phyloP scores from a whole-genome alignment of 2,797 vertebrate species.

The Varecia variegata region DNA sequence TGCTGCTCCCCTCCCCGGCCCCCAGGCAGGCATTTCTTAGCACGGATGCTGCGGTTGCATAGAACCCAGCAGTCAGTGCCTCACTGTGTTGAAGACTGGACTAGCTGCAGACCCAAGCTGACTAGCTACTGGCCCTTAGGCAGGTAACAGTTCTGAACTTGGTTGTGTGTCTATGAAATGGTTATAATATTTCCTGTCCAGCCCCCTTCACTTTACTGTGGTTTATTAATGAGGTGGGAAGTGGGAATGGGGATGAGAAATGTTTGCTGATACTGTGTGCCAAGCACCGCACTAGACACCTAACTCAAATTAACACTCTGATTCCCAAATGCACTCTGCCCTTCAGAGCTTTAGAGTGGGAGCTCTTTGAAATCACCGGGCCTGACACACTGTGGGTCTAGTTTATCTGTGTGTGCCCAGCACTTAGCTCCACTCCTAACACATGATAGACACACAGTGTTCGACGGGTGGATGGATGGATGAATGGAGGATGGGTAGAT shows the following conservation, averaged over 20 bases:
- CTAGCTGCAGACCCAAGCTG: not conserved
- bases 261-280: not conserved
- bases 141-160: not conserved
- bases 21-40: not conserved
- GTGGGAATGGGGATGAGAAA: not conserved
- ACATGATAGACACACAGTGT: not conserved
- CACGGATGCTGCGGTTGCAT: not conserved
- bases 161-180: not conserved
- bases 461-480: not conserved
- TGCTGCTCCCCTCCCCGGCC: too few relatives aligned
- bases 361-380: not conserved
- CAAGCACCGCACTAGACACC: not conserved
- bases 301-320: not conserved
- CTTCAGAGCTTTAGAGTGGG: not conserved
- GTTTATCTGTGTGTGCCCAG: not conserved
- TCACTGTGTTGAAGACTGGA: not conserved
- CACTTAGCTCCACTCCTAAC: not conserved
- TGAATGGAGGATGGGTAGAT: too few relatives aligned
- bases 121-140: not conserved
- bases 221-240: not conserved
- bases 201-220: not conserved
- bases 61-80: not conserved
- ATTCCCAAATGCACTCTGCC: not conserved
- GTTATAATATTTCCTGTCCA: not conserved
- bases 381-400: not conserved